These are phyloP conservation scores for Microplitis deprimator DNA, from an alignment of 2,888 invertebrate genomes.

Conservation along the genomic window DNA sequence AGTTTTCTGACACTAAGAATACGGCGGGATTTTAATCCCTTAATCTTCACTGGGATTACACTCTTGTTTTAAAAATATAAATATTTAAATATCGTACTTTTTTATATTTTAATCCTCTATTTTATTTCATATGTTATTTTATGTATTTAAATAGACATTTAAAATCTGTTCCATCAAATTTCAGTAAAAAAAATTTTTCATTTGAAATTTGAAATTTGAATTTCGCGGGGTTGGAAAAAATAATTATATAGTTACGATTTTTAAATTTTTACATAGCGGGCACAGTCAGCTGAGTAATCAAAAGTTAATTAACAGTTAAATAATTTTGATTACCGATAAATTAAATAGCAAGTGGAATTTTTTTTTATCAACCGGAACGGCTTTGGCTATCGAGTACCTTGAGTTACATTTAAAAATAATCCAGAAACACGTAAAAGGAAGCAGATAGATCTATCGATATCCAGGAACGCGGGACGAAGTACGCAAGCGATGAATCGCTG, in stretches of 20 bases:
- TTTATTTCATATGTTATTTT: neutral
- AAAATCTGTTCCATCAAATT: neutral
- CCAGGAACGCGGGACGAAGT: slow-evolving; percentile 26
- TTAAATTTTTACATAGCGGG: no score
- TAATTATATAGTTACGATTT: no score
- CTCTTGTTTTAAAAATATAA: slow-evolving; percentile 20
- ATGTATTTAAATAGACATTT: neutral
- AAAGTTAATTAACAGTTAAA: neutral
- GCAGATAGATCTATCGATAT: slow-evolving; percentile 38
- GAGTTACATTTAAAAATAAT: neutral
- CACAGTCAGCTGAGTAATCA: neutral
- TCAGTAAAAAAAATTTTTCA: no score
- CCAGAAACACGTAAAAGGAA: slow-evolving; percentile 36
- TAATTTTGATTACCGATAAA: neutral
- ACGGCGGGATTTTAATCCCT: slow-evolving; percentile 50
- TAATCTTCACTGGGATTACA: slow-evolving; percentile 48
- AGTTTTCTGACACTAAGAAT: slow-evolving; percentile 49
- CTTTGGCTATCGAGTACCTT: neutral
- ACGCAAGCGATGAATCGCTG: slow-evolving; percentile 27
- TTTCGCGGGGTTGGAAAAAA: no score
- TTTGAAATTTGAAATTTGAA: no score
- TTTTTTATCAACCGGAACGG: neutral
- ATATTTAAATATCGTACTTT: slow-evolving; percentile 45
- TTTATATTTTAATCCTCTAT: neutral
- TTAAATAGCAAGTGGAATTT: neutral